Evolutionary conservation across 1,140 invertebrate species (phyloP), one percentile per base, ranked within the genome.

Genomic region (Pseudoatta argentina): DNA sequence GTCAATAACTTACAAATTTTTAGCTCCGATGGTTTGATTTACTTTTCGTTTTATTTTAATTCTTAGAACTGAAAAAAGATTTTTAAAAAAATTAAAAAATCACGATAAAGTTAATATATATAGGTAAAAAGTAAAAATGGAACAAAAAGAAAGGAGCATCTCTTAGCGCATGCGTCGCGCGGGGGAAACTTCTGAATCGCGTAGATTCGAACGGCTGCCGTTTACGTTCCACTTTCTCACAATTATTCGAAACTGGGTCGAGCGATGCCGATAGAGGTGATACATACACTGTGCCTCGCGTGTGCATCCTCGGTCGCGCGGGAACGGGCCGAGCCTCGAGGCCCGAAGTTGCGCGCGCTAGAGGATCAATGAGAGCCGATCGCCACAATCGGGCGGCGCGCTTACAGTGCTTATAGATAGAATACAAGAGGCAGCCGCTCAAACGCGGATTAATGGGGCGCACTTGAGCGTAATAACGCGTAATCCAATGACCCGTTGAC

Each of bases 401-500:
- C 39, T 34, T 34, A 6, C 34, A 34, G 44, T 39, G 39, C 67
- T 71, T 81, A 71, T 81, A 71, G 30, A 81, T 39, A 51, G 39
- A 79, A 21, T 2, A 6, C 27, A 12, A 12, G 76, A 55, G 34
- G 18, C 30, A 27, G 34, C 27, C 21, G 39, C 64, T 18, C 18
- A 8, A 83, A 75, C 79, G 55, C 39, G 55, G 34, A 82, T 82
- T 73, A 82, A 82, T 61, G 55, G 69, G 30, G 79, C 27, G 79
- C 27, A 82, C 61, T 39, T 82, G 57, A 34, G 53, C 71, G 67
- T 82, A 51, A 83, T 83, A 83, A 83, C 55, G 69, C 16, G 77
- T 75, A 83, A 83, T 83, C 79, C 79, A 83, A 83, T 83, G 69
- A 83, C 69, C 79, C 79, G 79, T 82, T 72, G 79, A 73, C 39